phyloP scores from a whole-genome alignment of 2,113 vertebrate genomes.

The Laticauda laticaudata region DNA sequence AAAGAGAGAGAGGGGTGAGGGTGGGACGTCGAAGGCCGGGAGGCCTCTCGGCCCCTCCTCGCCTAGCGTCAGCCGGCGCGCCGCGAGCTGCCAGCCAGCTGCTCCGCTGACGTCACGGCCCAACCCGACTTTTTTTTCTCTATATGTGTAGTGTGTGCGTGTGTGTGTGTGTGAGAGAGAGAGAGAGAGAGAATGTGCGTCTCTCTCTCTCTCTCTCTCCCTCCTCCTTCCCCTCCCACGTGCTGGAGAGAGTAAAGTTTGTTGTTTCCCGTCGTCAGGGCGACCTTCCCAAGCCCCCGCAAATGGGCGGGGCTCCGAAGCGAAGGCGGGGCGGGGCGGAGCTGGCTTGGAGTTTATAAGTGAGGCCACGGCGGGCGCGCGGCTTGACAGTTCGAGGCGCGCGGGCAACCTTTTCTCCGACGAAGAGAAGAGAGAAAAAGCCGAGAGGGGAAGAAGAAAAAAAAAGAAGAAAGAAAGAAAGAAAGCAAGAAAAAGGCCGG shows the following conservation, averaged over 20 bases:
- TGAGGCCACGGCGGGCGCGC: constrained; percentile 59
- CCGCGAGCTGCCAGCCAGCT: constrained; percentile 65
- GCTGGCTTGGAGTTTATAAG: constrained; percentile 73
- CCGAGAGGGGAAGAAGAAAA: fast-evolving
- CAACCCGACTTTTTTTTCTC: background rate
- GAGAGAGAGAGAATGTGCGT: too few species aligned
- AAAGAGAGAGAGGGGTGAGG: too few species aligned
- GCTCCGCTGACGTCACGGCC: constrained; percentile 66
- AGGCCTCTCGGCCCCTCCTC: constrained; percentile 4
- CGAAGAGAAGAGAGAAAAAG: background rate
- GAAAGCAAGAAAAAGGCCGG: background rate
- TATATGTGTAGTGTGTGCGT: background rate
- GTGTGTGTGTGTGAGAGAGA: background rate
- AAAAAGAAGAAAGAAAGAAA: fast-evolving
- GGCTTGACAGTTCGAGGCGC: constrained; percentile 53
- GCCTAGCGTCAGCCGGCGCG: constrained; percentile 64
- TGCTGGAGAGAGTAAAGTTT: constrained; percentile 57
- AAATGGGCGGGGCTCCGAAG: constrained; percentile 22
- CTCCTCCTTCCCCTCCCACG: constrained; percentile 48
- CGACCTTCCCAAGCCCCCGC: constrained; percentile 37
- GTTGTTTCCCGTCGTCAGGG: constrained; percentile 70
- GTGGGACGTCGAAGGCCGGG: background rate
- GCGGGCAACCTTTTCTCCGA: constrained; percentile 17
- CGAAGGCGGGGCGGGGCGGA: constrained; percentile 52
- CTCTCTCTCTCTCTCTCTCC: background rate